Evolutionary conservation across 2,113 vertebrate genomes (phyloP).

Genomic region (Phyllopteryx taeniolatus): DNA sequence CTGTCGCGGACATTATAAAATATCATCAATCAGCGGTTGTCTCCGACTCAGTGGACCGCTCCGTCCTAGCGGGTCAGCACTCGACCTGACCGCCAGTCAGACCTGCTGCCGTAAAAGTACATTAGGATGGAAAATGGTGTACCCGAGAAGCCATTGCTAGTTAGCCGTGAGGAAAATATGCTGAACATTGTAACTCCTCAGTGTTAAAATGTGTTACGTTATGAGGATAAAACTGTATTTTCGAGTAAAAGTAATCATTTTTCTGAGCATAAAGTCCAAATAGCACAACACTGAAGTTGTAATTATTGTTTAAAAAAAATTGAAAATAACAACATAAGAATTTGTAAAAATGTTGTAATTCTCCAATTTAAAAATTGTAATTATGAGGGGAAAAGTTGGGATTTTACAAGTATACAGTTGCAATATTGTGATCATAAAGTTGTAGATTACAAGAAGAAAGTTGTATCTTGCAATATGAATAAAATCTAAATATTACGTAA

Average conservation of each 20-base stretch:
- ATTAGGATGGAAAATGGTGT: background rate
- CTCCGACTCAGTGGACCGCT: conserved; percentile 7
- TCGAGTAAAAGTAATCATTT: background rate
- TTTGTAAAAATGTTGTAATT: background rate
- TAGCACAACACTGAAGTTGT: too few species aligned
- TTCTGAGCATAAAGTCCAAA: too few species aligned
- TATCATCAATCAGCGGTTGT: conserved; percentile 40
- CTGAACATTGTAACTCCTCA: background rate
- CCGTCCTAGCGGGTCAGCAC: background rate
- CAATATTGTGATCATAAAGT: background rate
- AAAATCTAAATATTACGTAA: too few species aligned
- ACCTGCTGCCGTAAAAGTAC: background rate
- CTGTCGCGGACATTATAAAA: conserved; percentile 13
- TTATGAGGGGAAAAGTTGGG: background rate
- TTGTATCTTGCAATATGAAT: too few species aligned
- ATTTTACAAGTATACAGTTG: background rate
- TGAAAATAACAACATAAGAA: background rate
- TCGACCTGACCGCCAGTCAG: background rate
- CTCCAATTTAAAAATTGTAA: background rate
- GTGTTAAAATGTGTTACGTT: background rate
- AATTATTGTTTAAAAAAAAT: too few species aligned
- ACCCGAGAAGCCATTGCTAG: background rate
- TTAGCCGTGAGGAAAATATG: background rate
- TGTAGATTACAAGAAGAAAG: too few species aligned
- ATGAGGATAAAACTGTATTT: background rate